Base-by-base conservation (phyloP, 2,888 invertebrate species). In the Amphipyra tragopoginis region DNA sequence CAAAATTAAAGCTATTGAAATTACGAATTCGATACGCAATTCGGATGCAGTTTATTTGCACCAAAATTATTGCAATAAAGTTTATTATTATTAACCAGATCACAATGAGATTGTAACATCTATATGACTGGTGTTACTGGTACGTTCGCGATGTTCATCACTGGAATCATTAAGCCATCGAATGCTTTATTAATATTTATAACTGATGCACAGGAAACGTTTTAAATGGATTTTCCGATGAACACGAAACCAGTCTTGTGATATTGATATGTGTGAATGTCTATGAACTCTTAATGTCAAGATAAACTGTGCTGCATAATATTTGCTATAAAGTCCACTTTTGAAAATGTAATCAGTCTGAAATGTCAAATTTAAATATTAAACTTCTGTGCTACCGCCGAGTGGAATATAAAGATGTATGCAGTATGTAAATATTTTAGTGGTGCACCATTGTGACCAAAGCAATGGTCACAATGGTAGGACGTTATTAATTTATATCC, bases 161-260 rank as follows among this genome's bases (percentile, higher is more conserved):
- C 38, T 11, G 47, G 47, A 53, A 50, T 51, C 36, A 42, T 56
- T 45, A 56, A 50, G 40, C 53, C 45, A 21, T 74, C 33, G 29
- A 40, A 14, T 47, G 15, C 43, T 48, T 61, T 50, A 62, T 73
- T 56, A 48, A 68, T 50, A 67, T 69, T 59, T 59, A 72, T 55
- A 21, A 33, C 43, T 48, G 26, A 34, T 55, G 33, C 45, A 38
- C 56, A 44, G 47, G n/a, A 44, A 50, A 52, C 38, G 14, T 45
- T 47, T 40, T 7, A 10, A 53, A 43, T 54, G 43, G 34, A 39
- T 51, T 54, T 59, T 34, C 42, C 15, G 8, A 47, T 51, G 10
- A 53, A 50, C 7, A n/a, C 34, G 13, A 43, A 48, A 59, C 48
- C 42, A 15, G 36, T 52, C 13, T 26, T n/a, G 5, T 29, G 29